Percentiles rank a stretch among this genome's conserved stretches.
phyloP scores from a whole-genome alignment of 2,888 invertebrate genomes.

The Belgica antarctica region DNA sequence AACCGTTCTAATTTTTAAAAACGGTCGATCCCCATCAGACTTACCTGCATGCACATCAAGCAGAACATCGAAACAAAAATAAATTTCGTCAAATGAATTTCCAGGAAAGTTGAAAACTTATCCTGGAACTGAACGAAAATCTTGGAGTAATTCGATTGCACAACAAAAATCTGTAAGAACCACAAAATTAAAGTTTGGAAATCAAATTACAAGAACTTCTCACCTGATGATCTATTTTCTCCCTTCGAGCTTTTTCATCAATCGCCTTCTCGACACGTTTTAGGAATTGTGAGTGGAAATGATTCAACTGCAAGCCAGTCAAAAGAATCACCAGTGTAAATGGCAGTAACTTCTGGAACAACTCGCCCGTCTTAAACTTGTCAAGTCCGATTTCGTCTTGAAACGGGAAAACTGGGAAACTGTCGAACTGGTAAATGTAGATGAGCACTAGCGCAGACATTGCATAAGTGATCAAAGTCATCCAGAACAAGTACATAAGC shows the following conservation, averaged over 20 bases:
- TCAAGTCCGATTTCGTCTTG: neutral
- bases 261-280: neutral
- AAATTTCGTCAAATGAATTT: neutral
- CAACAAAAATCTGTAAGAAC: too few species aligned
- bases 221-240: neutral
- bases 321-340: constrained; percentile 3
- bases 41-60: too few species aligned
- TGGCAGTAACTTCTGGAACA: constrained; percentile 4
- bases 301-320: constrained; percentile 9
- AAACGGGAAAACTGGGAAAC: neutral
- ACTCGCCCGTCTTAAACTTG: neutral
- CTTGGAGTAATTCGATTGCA: too few species aligned
- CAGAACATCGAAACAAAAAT: neutral
- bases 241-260: too few species aligned
- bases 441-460: constrained; percentile 66
- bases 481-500: constrained; percentile 68
- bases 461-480: constrained; percentile 68
- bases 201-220: neutral
- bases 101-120: too few species aligned
- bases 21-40: too few species aligned
- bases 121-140: too few species aligned
- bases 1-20: too few species aligned
- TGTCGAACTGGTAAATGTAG: constrained; percentile 70
- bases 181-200: too few species aligned
- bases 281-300: neutral